phyloP scores from a whole-genome alignment of 2,888 invertebrate genomes.

The Thumatha senex region DNA sequence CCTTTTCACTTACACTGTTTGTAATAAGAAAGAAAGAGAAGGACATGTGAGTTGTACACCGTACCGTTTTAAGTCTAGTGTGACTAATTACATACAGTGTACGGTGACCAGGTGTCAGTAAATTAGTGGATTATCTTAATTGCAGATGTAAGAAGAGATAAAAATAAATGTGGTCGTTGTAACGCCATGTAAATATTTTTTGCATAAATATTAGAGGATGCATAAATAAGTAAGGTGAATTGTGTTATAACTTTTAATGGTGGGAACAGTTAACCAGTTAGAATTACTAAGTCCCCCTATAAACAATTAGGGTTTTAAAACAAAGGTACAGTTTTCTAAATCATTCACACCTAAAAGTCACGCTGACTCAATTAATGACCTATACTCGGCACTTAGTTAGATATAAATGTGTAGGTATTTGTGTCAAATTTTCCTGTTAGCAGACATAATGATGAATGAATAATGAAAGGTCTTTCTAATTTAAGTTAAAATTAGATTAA shows the following conservation, averaged over 20 bases:
- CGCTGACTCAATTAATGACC: too few relatives aligned
- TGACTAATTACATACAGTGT: slow-evolving; percentile 18
- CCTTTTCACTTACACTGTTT: not conserved
- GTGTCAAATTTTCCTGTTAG: too few relatives aligned
- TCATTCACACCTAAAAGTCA: too few relatives aligned
- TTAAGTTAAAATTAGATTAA: too few relatives aligned
- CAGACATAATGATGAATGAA: too few relatives aligned
- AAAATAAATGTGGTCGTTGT: not conserved
- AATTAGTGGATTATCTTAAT: slow-evolving; percentile 12
- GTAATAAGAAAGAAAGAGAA: slow-evolving; percentile 1
- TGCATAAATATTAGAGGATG: not conserved
- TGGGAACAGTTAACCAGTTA: not conserved
- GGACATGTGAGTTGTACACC: not conserved
- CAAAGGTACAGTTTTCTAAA: too few relatives aligned
- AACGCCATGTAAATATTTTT: not conserved
- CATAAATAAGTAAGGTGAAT: not conserved
- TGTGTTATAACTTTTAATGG: not conserved
- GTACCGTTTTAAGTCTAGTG: slow-evolving; percentile 15
- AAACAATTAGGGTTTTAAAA: too few relatives aligned
- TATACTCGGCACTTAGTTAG: too few relatives aligned
- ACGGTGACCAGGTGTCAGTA: slow-evolving; percentile 10
- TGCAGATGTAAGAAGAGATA: not conserved
- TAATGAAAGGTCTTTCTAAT: too few relatives aligned
- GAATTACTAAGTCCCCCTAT: too few relatives aligned
- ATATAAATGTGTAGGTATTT: too few relatives aligned